Percentiles rank a stretch among this genome's conserved stretches.
These are phyloP conservation scores for Abrostola triplasia DNA, from an alignment of 2,888 invertebrate species.

Conservation along the genomic window DNA sequence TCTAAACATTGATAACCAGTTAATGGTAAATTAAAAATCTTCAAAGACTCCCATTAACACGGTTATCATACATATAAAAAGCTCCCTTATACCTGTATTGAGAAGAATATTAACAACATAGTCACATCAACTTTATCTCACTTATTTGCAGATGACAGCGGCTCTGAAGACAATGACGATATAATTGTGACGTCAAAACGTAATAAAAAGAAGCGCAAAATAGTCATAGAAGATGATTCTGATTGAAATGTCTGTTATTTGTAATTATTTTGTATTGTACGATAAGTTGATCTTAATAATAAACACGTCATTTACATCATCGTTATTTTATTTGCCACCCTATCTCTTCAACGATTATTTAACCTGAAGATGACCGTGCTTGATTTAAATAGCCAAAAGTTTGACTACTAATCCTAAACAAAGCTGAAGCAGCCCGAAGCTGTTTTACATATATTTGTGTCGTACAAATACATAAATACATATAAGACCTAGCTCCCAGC, in stretches of 20 bases:
- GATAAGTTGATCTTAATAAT: slow-evolving; percentile 40
- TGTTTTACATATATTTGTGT: too few species aligned
- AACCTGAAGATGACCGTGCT: too few species aligned
- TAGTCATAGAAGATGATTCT: slow-evolving; percentile 82
- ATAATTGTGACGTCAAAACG: slow-evolving; percentile 70
- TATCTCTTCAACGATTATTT: neutral
- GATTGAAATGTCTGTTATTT: slow-evolving; percentile 63
- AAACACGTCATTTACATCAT: too few species aligned
- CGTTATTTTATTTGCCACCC: slow-evolving; percentile 6
- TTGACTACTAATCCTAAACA: too few species aligned
- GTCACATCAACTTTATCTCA: slow-evolving; percentile 17
- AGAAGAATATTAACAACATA: neutral
- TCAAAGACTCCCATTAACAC: neutral
- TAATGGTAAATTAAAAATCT: neutral
- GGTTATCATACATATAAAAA: too few species aligned
- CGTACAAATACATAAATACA: too few species aligned
- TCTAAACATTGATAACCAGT: too few species aligned
- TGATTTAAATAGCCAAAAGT: too few species aligned
- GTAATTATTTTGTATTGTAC: slow-evolving; percentile 28
- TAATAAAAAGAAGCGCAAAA: slow-evolving; percentile 71
- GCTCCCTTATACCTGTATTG: too few species aligned
- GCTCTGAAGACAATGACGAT: slow-evolving; percentile 69
- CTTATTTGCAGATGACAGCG: slow-evolving; percentile 71
- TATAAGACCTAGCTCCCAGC: too few species aligned
- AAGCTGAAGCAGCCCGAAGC: too few species aligned